Evolutionary conservation across 2,888 invertebrate genomes (phyloP).

Genomic region (Ornithoptera priamus): DNA sequence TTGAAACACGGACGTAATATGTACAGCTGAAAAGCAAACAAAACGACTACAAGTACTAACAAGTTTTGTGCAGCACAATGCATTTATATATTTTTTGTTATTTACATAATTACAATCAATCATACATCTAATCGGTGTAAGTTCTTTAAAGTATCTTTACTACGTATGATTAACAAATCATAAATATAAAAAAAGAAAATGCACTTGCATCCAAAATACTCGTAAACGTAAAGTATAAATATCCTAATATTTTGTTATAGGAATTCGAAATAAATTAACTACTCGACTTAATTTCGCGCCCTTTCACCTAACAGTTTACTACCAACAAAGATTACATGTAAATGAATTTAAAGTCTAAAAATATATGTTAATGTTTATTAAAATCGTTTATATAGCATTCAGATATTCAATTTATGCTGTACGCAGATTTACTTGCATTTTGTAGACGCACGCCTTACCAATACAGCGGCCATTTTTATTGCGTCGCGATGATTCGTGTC

Average conservation of each 20-base stretch:
- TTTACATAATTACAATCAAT: slow-evolving; percentile 23
- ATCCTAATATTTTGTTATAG: slow-evolving; percentile 5
- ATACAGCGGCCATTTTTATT: slow-evolving; percentile 79
- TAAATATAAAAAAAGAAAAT: not conserved
- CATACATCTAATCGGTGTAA: slow-evolving; percentile 12
- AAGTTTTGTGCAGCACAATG: slow-evolving; percentile 15
- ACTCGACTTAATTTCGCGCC: slow-evolving; percentile 69
- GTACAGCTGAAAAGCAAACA: slow-evolving; percentile 33
- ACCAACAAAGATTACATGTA: slow-evolving; percentile 9
- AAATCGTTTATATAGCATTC: slow-evolving; percentile 4
- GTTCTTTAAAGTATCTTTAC: slow-evolving; percentile 6
- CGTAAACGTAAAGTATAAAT: not conserved
- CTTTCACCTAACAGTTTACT: slow-evolving; percentile 60
- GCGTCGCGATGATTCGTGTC: slow-evolving; percentile 79
- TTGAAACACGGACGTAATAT: slow-evolving; percentile 42
- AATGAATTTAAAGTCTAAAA: slow-evolving; percentile 5
- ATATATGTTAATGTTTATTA: slow-evolving; percentile 2
- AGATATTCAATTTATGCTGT: slow-evolving; percentile 32
- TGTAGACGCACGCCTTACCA: slow-evolving; percentile 79
- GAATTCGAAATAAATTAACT: slow-evolving; percentile 11
- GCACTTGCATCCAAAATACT: not conserved
- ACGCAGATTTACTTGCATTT: slow-evolving; percentile 50
- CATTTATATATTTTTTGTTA: slow-evolving; percentile 7
- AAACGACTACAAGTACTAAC: slow-evolving; percentile 36
- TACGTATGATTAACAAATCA: not conserved